These are phyloP conservation scores for Alligator mississippiensis DNA, from an alignment of 2,113 vertebrate species.

Conservation along the genomic window DNA sequence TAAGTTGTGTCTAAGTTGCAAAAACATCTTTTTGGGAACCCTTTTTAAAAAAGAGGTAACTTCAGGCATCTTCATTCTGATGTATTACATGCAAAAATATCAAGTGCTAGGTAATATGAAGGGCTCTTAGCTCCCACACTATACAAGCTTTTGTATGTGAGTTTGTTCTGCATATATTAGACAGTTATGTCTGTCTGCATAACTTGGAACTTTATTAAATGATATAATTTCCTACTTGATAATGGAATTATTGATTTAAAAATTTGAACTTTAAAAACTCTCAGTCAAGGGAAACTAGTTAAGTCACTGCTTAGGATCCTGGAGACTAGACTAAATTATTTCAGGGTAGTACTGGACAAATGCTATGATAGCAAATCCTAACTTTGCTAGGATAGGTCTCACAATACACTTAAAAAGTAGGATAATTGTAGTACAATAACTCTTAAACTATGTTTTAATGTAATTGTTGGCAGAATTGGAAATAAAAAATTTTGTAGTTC, in stretches of 20 bases:
- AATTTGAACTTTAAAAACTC: neutral
- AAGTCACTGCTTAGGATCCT: conserved; percentile 10
- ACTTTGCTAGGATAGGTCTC: neutral
- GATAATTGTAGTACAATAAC: neutral
- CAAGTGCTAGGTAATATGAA: neutral
- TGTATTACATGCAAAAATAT: neutral
- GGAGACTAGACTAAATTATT: neutral
- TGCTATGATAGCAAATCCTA: neutral
- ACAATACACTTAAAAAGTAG: neutral
- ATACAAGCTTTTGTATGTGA: neutral
- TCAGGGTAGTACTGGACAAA: neutral
- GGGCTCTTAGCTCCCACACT: neutral
- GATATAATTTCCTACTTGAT: neutral
- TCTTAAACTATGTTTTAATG: neutral
- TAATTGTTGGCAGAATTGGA: neutral
- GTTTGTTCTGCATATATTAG: neutral
- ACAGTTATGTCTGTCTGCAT: neutral
- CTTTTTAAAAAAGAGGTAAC: neutral
- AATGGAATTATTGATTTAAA: neutral
- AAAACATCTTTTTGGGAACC: neutral
- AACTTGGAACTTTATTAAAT: neutral
- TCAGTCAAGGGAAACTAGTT: neutral
- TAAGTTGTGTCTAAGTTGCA: neutral
- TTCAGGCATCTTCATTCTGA: neutral
- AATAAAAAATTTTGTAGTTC: neutral